A percentile compares a stretch with the other conserved stretches of the same genome.
Conservation (phyloP, 2,113 vertebrate species). For the Telmatochromis sp. region DNA sequence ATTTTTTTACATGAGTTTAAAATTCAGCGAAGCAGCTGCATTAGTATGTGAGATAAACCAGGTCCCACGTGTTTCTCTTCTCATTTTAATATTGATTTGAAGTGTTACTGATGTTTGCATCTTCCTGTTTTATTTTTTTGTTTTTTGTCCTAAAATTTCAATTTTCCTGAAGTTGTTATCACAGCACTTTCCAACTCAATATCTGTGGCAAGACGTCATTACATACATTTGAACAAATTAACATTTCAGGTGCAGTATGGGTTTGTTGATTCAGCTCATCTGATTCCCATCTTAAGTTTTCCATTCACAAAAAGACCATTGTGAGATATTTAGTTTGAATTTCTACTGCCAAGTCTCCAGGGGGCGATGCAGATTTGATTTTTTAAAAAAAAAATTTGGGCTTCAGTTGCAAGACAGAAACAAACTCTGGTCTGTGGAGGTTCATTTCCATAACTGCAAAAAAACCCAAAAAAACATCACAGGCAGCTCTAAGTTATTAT, state of each 20-base stretch:
- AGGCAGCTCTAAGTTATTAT: not conserved
- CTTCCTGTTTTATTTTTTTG: not conserved
- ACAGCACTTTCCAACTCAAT: not conserved
- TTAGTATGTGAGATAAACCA: not conserved
- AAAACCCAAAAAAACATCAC: fast-evolving
- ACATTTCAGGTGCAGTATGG: not conserved
- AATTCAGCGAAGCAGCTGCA: not conserved
- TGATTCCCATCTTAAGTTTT: not conserved
- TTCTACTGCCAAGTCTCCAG: not conserved
- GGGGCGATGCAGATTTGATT: not conserved
- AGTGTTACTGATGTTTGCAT: not conserved
- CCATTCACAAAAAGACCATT: not conserved
- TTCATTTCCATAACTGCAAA: not conserved
- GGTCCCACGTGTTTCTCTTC: not conserved
- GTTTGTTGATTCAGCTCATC: not conserved
- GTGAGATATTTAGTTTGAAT: not conserved
- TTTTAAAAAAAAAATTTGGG: not conserved
- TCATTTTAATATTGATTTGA: not conserved
- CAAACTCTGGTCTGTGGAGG: not conserved
- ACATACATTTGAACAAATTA: not conserved
- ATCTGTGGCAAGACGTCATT: not conserved
- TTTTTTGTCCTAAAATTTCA: not conserved
- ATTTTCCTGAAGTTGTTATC: not conserved
- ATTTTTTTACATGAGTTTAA: too few relatives aligned
- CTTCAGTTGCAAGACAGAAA: not conserved